phyloP scores from a whole-genome alignment of 1,140 invertebrate genomes.

The Leptopilina clavipes region DNA sequence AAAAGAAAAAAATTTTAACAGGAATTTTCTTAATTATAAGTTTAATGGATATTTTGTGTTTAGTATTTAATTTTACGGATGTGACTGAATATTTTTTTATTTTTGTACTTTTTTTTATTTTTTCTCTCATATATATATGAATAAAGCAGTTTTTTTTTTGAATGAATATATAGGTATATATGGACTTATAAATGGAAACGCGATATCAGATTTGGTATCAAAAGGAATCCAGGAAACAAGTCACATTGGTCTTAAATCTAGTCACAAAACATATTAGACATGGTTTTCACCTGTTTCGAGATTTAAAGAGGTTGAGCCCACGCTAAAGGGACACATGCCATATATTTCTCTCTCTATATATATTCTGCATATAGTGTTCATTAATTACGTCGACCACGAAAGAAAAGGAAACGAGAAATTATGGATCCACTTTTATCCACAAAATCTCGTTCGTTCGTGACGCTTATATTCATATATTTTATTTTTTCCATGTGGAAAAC shows the following conservation, averaged over 20 bases:
- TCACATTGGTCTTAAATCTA: background rate
- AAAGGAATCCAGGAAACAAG: background rate
- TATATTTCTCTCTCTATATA: constrained; percentile 60
- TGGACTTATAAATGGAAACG: background rate
- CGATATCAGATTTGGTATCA: constrained; percentile 12
- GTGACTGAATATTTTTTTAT: too few relatives aligned
- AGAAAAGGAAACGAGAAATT: constrained; percentile 64
- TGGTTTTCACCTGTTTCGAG: constrained; percentile 57
- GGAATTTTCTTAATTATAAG: too few relatives aligned
- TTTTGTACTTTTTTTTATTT: too few relatives aligned
- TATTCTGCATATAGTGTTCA: constrained; percentile 67
- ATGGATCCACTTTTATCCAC: constrained; percentile 67
- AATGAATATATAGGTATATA: too few relatives aligned
- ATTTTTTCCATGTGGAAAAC: background rate
- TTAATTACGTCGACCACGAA: constrained; percentile 64
- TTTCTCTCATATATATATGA: too few relatives aligned
- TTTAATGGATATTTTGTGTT: too few relatives aligned
- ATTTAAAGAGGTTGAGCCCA: constrained; percentile 48
- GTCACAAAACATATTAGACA: constrained; percentile 42
- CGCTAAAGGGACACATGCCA: constrained; percentile 59
- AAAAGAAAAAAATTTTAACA: too few relatives aligned
- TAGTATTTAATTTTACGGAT: too few relatives aligned
- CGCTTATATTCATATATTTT: background rate
- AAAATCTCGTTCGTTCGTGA: constrained; percentile 52
- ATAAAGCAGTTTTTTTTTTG: too few relatives aligned